Base-by-base conservation (phyloP, 2,888 invertebrate species). In the Girardia tigrina region DNA sequence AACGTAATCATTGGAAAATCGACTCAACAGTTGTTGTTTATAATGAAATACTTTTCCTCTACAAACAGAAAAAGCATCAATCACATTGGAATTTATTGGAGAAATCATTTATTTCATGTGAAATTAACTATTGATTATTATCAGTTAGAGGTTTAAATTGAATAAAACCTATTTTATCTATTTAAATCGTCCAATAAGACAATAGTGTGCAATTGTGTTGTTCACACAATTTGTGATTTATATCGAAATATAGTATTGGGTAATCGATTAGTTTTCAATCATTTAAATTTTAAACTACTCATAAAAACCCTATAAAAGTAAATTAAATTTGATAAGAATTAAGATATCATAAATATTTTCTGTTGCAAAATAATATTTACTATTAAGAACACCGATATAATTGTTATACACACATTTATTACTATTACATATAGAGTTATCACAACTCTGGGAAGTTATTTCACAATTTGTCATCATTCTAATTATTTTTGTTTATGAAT, bases 1-100 rank as follows among this genome's bases (percentile, higher is more conserved):
- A 4, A 56, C 56, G 56, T 56, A 23, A 6, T 56, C 56, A 56
- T 56, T 56, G 23, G 56, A 56, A 56, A 56, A 56, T 12, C 56
- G 56, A 56, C n/a, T 56, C 20, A 56, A 56, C 56, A 56, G n/a
- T 56, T 56, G 56, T 56, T 56, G 56, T 16, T 56, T 56, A n/a
- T 56, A 56, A 6, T 56, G 56, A 23, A 56, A 56, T 20, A 56
- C 56, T 56, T 56, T 56, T 4, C 56, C 56, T 56, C 56, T 56
- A 56, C 56, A 56, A 56, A 56, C 20, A 56, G n/a, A 20, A 56
- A 56, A 56, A 20, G 56, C 56, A 56, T 56, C 23, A 56, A 56
- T 56, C 4, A 56, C 56, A 8, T 56, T 23, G n/a, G 4, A 6
- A 56, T 56, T 56, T 23, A 56, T 56, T 56, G 56, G 56, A 16